Evolutionary conservation across 37 sponge, comb jelly and placozoan genomes (phyloP).

Genomic region (Aphrocallistes beatrix): DNA sequence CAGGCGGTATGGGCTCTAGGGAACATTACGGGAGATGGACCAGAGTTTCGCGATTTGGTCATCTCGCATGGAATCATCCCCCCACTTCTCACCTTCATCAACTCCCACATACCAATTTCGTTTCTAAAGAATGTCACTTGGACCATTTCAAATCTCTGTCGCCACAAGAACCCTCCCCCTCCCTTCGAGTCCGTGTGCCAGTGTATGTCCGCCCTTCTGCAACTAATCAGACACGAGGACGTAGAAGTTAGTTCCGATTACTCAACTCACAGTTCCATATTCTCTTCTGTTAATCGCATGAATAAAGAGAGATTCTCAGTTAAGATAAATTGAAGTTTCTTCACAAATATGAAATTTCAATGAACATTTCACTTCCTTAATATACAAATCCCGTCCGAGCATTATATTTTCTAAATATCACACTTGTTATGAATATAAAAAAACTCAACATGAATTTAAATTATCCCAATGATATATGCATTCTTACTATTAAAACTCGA

Average conservation of each 20-base stretch:
- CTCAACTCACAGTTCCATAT: background rate
- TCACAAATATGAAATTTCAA: no score
- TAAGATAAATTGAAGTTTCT: no score
- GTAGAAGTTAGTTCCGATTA: constrained; percentile 46
- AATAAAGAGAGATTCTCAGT: no score
- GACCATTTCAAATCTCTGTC: constrained; percentile 56
- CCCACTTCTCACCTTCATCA: constrained; percentile 24
- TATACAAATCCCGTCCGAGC: no score
- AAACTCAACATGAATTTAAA: no score
- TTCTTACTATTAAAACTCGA: no score
- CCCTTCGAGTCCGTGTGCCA: constrained; percentile 34
- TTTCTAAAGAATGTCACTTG: constrained; percentile 35
- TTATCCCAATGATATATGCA: no score
- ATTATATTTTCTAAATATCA: no score
- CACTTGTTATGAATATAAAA: no score
- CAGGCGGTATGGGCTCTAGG: constrained; percentile 59
- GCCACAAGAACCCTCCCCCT: constrained; percentile 44
- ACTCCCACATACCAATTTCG: constrained; percentile 11
- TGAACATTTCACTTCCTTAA: no score
- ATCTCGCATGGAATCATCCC: constrained; percentile 23
- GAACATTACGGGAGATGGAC: constrained; percentile 51
- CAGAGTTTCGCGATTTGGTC: constrained; percentile 42
- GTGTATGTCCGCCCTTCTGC: constrained; percentile 63
- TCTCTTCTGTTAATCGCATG: no score
- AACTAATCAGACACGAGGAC: constrained; percentile 54